Evolutionary conservation across 2,888 invertebrate genomes (phyloP).

Genomic region (Cantharis lateralis): DNA sequence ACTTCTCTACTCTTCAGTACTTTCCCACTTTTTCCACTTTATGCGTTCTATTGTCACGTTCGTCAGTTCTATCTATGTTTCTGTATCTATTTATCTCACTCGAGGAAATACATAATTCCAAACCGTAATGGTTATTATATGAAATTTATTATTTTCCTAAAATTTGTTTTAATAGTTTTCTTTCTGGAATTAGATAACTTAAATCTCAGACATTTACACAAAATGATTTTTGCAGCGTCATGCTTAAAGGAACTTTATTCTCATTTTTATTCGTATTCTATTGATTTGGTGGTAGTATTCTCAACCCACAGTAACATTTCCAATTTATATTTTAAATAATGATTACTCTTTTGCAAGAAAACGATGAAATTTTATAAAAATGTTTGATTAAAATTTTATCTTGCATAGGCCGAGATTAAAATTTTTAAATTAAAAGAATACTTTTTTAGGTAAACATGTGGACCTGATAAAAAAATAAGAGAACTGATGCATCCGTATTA

Average conservation of each 20-base stretch:
- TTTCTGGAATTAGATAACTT: not conserved
- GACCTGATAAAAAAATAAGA: slow-evolving; percentile 9
- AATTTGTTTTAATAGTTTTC: not conserved
- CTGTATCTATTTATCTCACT: not conserved
- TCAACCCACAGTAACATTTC: not conserved
- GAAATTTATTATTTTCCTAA: not conserved
- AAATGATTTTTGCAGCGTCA: not conserved
- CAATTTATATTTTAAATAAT: not conserved
- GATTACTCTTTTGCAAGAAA: not conserved
- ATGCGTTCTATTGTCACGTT: not conserved
- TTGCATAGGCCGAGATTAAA: not conserved
- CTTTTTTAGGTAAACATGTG: not conserved
- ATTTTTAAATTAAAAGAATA: not conserved
- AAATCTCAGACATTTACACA: not conserved
- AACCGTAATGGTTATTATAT: not conserved
- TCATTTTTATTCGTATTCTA: not conserved
- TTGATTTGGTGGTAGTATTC: not conserved
- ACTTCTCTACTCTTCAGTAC: not conserved
- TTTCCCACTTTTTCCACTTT: not conserved
- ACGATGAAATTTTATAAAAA: not conserved
- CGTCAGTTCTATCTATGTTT: not conserved
- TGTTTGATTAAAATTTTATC: not conserved
- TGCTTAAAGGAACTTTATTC: not conserved
- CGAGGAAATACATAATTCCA: not conserved
- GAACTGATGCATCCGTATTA: slow-evolving; percentile 35